Evolutionary conservation across 2,888 invertebrate genomes (phyloP).

Genomic region (Cerastis leucographa): DNA sequence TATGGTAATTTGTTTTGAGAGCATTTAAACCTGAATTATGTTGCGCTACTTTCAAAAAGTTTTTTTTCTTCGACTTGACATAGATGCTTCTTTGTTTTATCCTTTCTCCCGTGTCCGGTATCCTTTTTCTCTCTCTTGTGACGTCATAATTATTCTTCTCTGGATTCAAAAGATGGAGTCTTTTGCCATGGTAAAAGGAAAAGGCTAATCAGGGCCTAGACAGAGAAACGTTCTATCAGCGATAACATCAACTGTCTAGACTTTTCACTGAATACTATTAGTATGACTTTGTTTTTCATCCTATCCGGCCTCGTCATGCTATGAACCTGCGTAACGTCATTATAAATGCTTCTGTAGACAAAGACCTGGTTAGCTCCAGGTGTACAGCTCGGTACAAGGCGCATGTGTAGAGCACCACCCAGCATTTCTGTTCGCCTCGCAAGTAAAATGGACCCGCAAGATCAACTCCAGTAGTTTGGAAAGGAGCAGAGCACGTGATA

Average conservation of each 20-base stretch:
- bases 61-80: neutral
- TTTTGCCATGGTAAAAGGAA: neutral
- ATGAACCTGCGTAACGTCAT: too few relatives aligned
- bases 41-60: conserved; percentile 5
- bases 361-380: too few relatives aligned
- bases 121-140: neutral
- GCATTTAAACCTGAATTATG: conserved; percentile 26
- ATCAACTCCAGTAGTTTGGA: conserved; percentile 28
- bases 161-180: neutral
- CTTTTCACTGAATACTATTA: too few relatives aligned
- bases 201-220: neutral
- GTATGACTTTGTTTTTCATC: too few relatives aligned
- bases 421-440: conserved; percentile 15
- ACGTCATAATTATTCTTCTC: neutral
- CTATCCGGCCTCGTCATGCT: too few relatives aligned
- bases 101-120: too few relatives aligned
- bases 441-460: conserved; percentile 27
- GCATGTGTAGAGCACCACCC: conserved; percentile 27
- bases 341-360: too few relatives aligned
- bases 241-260: too few relatives aligned
- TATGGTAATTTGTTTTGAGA: conserved; percentile 41
- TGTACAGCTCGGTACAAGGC: too few relatives aligned
- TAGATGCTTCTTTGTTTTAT: too few relatives aligned
- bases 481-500: conserved; percentile 11
- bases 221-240: neutral